phyloP scores from a whole-genome alignment of 2,797 vertebrate species.

The Neopelma chrysocephalum region DNA sequence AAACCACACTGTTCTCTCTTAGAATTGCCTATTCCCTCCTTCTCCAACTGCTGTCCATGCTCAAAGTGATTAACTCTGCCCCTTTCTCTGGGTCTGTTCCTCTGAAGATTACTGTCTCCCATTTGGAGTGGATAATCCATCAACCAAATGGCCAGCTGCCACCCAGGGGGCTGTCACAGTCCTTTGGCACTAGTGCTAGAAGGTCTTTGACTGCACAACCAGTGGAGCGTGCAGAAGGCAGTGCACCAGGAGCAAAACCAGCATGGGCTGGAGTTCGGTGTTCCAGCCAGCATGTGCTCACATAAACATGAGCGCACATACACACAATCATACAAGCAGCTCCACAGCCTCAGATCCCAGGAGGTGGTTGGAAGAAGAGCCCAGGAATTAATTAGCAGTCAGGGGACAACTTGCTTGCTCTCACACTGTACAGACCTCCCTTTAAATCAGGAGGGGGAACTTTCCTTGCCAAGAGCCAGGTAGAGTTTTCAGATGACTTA shows the following conservation, averaged over 20 bases:
- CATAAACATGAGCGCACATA: not conserved
- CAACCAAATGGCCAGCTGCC: conserved; percentile 13
- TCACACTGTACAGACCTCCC: not conserved
- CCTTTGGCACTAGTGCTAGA: not conserved
- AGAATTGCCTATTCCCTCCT: not conserved
- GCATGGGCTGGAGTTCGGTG: not conserved
- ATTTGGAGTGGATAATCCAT: conserved; percentile 25
- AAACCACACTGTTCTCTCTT: not conserved
- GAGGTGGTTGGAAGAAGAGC: not conserved
- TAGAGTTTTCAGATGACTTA: not conserved
- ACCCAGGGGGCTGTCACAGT: not conserved
- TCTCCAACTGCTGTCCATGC: not conserved
- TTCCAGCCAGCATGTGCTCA: not conserved
- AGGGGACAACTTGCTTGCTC: not conserved
- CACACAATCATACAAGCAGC: not conserved
- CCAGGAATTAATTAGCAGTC: not conserved
- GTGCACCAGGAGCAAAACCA: accelerated
- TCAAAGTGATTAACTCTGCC: conserved; percentile 20
- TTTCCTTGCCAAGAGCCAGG: not conserved
- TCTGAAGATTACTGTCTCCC: conserved; percentile 51
- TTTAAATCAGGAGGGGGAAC: not conserved
- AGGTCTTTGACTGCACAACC: not conserved
- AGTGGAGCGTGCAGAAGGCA: accelerated
- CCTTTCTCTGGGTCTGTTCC: not conserved
- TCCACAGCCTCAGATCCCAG: not conserved